Evolutionary conservation across 2,113 vertebrate species (phyloP), one percentile per base, ranked within the genome.

Genomic region (Gavialis gangeticus): DNA sequence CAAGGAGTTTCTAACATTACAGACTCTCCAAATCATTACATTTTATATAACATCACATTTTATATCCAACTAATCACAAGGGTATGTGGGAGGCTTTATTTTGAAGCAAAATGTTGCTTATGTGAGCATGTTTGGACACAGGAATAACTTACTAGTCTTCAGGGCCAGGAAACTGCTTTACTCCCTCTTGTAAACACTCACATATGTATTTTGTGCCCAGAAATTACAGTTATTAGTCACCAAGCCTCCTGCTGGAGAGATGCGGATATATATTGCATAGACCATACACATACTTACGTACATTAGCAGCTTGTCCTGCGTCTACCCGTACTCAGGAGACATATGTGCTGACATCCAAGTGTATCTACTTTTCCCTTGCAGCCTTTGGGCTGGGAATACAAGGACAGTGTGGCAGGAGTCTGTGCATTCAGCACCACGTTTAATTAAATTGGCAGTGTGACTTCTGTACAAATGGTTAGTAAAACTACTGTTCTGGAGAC

Each of bases 101-200:
- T 87, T 58, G 15, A 64, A 84, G 79, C 67, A 96, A 95, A 87
- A 67, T 10, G 88, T 92, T 90, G 91, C 94, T 88, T 63, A 21
- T 78, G 60, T 84, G 93, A 66, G 80, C 67, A 75, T 63, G 75
- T 79, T 60, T 93, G 88, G 87, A 91, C 76, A 91, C 82, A 96
- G 86, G n/a, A 92, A 46, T 22, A 67, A 22, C 79, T 80, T 76
- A 89, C 80, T 62, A 66, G 85, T 12, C 71, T 79, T 89, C 93
- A 81, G 81, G 34, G 83, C 17, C 75, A 92, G 18, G 75, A 92
- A 62, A 28, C 67, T 96, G 92, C 88, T 79, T 77, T 84, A 95
- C 91, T 95, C 87, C 95, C 91, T 91, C 93, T 94, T 96, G 89
- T 0, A 93, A 87, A 84, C 85, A 92, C 88, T 91, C 79, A 88